Evolutionary conservation across 2,113 vertebrate genomes (phyloP).

Genomic region (Abramis brama): DNA sequence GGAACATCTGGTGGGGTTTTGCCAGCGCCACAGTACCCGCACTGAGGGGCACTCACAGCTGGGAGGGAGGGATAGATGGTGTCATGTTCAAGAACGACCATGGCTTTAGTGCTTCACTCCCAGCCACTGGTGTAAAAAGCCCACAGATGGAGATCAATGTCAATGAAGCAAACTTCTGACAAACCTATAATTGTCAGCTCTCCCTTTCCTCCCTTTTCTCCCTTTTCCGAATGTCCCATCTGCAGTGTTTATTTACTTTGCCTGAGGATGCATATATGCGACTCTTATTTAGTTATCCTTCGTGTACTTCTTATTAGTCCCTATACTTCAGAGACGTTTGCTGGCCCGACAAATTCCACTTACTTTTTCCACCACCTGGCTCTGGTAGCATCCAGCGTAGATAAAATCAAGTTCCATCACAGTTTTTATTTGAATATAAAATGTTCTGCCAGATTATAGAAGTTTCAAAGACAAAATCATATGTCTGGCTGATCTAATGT

Average conservation of each 20-base stretch:
- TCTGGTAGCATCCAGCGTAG: neutral
- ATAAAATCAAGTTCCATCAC: neutral
- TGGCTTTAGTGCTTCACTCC: slow-evolving; percentile 47
- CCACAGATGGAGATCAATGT: slow-evolving; percentile 44
- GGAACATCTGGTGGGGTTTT: slow-evolving; percentile 71
- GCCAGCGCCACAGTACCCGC: slow-evolving; percentile 41
- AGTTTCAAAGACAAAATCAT: neutral
- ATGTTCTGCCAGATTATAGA: neutral
- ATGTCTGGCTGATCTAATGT: too few species aligned
- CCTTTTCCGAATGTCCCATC: neutral
- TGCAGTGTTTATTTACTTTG: neutral
- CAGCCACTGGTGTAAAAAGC: slow-evolving; percentile 13
- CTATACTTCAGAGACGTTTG: neutral
- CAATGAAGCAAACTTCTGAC: slow-evolving; percentile 34
- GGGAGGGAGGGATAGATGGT: slow-evolving; percentile 66
- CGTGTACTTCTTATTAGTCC: neutral
- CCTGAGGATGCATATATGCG: neutral
- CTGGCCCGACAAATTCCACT: neutral
- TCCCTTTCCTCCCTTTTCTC: neutral
- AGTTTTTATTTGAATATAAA: neutral
- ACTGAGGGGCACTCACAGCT: slow-evolving; percentile 66
- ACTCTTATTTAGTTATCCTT: neutral
- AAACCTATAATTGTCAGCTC: neutral
- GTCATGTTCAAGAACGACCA: slow-evolving; percentile 71
- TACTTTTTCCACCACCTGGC: neutral